Evolutionary conservation across 1,140 invertebrate species (phyloP).

Genomic region (Hyles vespertilio): DNA sequence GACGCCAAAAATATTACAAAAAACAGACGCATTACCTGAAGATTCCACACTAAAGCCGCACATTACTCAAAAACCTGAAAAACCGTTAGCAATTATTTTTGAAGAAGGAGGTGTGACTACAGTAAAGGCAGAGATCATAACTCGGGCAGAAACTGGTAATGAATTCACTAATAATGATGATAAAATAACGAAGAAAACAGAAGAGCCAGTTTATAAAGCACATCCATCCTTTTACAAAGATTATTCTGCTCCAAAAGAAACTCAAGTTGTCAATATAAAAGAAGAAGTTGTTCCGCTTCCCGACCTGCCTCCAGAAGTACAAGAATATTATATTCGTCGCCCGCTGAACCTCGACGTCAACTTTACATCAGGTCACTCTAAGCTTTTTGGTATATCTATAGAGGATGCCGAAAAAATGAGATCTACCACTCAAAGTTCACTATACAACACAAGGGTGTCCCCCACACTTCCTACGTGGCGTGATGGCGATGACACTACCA

Average conservation of each 20-base stretch:
- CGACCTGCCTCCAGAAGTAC: conserved; percentile 35
- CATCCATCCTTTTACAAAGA: conserved; percentile 25
- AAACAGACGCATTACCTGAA: conserved; percentile 29
- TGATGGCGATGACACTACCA: conserved; percentile 53
- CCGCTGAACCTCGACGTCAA: conserved; percentile 42
- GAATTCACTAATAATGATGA: conserved; percentile 26
- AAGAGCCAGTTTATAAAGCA: conserved; percentile 25
- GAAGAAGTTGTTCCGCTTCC: conserved; percentile 14
- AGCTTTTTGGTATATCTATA: conserved; percentile 77
- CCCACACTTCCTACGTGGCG: conserved; percentile 76
- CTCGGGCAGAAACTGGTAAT: conserved; percentile 44
- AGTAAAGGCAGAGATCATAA: conserved; percentile 45
- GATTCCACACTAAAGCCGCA: conserved; percentile 62
- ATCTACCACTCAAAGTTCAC: conserved; percentile 68
- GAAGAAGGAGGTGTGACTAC: conserved; percentile 45
- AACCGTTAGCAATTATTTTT: conserved; percentile 59
- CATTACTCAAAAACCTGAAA: conserved; percentile 67
- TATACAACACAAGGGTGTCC: conserved; percentile 76
- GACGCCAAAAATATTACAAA: conserved; percentile 47
- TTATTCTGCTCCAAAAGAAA: conserved; percentile 15
- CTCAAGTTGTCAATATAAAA: conserved; percentile 8
- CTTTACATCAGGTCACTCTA: conserved; percentile 79
- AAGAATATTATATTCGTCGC: conserved; percentile 37
- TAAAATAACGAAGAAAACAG: conserved; percentile 31
- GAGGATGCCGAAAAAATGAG: conserved; percentile 76